phyloP scores from a whole-genome alignment of 2,888 invertebrate genomes.

The Lycia hirtaria region DNA sequence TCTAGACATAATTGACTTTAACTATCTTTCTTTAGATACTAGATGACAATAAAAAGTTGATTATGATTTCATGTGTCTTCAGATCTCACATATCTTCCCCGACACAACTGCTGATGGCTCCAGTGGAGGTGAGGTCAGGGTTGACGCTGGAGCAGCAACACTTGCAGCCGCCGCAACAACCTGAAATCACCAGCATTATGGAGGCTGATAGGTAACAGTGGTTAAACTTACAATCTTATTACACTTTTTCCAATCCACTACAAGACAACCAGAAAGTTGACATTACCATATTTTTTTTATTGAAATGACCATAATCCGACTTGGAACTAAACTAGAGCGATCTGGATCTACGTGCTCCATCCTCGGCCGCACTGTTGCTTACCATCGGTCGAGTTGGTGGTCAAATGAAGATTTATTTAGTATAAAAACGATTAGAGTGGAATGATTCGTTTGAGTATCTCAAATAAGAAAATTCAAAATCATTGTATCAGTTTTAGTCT shows the following conservation, averaged over 20 bases:
- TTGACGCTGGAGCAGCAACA: constrained; percentile 72
- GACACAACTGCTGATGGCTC: constrained; percentile 78
- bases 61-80: constrained; percentile 16
- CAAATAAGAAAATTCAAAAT: too few relatives aligned
- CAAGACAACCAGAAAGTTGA: too few relatives aligned
- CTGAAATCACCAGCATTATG: constrained; percentile 81
- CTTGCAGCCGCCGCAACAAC: constrained; percentile 74
- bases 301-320: too few relatives aligned
- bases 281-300: too few relatives aligned
- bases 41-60: constrained; percentile 32
- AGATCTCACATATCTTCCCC: constrained; percentile 83
- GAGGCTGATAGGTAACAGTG: constrained; percentile 77
- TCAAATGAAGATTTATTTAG: too few relatives aligned
- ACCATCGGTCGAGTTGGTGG: too few relatives aligned
- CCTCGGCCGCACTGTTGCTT: too few relatives aligned
- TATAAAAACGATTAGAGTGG: too few relatives aligned
- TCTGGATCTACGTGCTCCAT: too few relatives aligned
- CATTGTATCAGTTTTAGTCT: too few relatives aligned
- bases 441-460: too few relatives aligned
- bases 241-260: neutral
- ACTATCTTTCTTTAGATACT: neutral
- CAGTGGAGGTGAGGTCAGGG: constrained; percentile 75
- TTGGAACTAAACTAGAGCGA: too few relatives aligned
- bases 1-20: neutral
- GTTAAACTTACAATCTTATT: neutral